Evolutionary conservation across 2,888 invertebrate species (phyloP), one percentile per base, ranked within the genome.

Genomic region (Sthenelais limicola): DNA sequence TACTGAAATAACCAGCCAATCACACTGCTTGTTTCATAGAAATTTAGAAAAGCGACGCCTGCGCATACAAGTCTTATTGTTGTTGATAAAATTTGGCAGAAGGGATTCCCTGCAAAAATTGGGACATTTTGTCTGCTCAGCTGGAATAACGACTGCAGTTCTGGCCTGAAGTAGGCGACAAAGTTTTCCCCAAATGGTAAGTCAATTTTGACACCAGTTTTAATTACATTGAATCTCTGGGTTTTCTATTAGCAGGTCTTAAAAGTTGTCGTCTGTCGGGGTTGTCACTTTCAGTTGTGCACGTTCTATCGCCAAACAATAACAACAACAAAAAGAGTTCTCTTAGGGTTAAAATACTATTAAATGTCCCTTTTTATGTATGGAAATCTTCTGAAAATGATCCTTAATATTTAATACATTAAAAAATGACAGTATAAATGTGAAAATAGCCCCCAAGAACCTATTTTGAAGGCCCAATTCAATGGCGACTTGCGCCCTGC

Each of bases 21-120:
- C n/a, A 33, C 24, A 24, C 33, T 7, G 30, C 24, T 18, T n/a
- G 18, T 49, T 38, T 30, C 43, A 43, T 21, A n/a, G 28, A n/a
- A 28, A 18, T 26, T 43, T 24, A 9, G 66, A 18, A 12, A 38
- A 12, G 35, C 51, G 28, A 24, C 66, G 72, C 72, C 66, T 49
- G 72, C 72, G 66, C 67, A 38, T 35, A 15, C 18, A 28, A 3
- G 66, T 21, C 38, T 49, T 72, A 66, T 72, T 72, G 72, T 72
- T 72, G 72, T 72, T 72, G 72, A 72, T 72, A 67, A 71, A 62
- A 66, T 72, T 72, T 71, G 71, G 71, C 56, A 47, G 47, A 56
- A 56, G 56, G 35, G 71, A 71, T 56, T 52, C 54, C 69, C 69
- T 52, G 48, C 38, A 30, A 69, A 69, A 38, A 62, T 62, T 62